phyloP scores from a whole-genome alignment of 2,797 vertebrate genomes.

The Vespertilio murinus region DNA sequence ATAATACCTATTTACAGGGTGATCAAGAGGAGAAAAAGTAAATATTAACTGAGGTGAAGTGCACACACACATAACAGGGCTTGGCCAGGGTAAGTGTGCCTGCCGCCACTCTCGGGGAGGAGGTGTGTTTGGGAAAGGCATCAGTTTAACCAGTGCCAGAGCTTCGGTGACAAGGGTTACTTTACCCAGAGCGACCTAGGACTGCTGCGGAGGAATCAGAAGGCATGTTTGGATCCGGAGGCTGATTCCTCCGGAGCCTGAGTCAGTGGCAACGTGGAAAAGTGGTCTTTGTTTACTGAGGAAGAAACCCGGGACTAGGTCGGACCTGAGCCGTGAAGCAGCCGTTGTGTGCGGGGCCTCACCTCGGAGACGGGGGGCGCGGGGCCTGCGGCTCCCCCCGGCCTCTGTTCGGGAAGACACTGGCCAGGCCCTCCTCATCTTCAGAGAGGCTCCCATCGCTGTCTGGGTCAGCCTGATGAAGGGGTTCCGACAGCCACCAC shows the following conservation, averaged over 20 bases:
- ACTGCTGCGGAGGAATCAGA: background rate
- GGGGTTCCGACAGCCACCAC: constrained; percentile 83
- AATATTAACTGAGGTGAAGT: background rate
- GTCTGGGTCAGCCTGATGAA: constrained; percentile 71
- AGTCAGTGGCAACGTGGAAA: background rate
- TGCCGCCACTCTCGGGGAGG: background rate
- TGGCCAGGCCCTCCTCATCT: constrained; percentile 75
- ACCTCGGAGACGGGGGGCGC: constrained; percentile 74
- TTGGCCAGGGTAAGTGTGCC: background rate
- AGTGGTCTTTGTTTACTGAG: background rate
- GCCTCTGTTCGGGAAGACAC: constrained; percentile 71
- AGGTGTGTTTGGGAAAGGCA: background rate
- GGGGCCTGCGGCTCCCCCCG: constrained; percentile 69
- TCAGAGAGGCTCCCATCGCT: constrained; percentile 51
- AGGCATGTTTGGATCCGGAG: background rate
- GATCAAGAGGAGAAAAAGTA: constrained; percentile 8
- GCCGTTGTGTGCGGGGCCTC: constrained; percentile 48
- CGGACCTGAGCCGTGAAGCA: background rate
- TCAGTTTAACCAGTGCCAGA: background rate
- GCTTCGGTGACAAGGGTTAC: background rate
- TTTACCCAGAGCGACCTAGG: background rate
- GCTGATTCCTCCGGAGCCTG: background rate
- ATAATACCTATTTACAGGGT: background rate
- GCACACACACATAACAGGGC: background rate
- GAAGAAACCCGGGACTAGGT: background rate